phyloP scores from a whole-genome alignment of 2,888 invertebrate species.

The Zhuqinia jingwanae region DNA sequence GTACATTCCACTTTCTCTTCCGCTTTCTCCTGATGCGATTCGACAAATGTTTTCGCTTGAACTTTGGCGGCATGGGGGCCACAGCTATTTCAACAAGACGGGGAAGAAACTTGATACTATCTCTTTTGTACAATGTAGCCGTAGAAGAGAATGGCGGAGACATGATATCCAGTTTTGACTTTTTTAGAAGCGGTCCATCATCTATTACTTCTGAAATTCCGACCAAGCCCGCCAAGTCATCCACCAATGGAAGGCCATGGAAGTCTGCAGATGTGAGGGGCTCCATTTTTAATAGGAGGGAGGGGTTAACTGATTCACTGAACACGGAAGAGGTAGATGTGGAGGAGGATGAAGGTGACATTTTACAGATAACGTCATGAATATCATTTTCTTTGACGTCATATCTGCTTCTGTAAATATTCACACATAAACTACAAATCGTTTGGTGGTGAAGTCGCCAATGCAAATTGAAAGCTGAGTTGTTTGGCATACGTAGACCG shows the following conservation, averaged over 20 bases:
- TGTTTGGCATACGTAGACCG: conserved; percentile 77
- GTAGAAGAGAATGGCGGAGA: conserved; percentile 37
- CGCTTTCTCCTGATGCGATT: neutral
- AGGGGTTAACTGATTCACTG: neutral
- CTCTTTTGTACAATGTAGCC: conserved; percentile 71
- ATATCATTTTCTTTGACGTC: conserved; percentile 78
- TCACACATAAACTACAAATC: conserved; percentile 78
- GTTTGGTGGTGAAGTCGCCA: conserved; percentile 79
- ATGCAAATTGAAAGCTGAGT: conserved; percentile 78
- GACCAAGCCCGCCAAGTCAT: conserved; percentile 34
- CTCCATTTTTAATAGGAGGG: conserved; percentile 49
- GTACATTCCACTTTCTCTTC: neutral
- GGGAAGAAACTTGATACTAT: conserved; percentile 75
- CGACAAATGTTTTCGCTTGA: neutral
- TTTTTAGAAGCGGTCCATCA: conserved; percentile 67
- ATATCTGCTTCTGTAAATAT: conserved; percentile 76
- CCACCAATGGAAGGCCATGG: conserved; percentile 13
- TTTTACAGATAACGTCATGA: conserved; percentile 75
- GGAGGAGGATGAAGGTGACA: conserved; percentile 20
- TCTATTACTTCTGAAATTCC: conserved; percentile 28
- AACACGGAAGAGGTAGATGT: neutral
- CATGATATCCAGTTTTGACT: conserved; percentile 52
- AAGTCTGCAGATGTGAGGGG: conserved; percentile 31
- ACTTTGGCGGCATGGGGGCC: conserved; percentile 61
- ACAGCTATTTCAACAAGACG: conserved; percentile 74